Conservation (phyloP, 2,888 invertebrate genomes). For the Mimumesa dahlbomi region DNA sequence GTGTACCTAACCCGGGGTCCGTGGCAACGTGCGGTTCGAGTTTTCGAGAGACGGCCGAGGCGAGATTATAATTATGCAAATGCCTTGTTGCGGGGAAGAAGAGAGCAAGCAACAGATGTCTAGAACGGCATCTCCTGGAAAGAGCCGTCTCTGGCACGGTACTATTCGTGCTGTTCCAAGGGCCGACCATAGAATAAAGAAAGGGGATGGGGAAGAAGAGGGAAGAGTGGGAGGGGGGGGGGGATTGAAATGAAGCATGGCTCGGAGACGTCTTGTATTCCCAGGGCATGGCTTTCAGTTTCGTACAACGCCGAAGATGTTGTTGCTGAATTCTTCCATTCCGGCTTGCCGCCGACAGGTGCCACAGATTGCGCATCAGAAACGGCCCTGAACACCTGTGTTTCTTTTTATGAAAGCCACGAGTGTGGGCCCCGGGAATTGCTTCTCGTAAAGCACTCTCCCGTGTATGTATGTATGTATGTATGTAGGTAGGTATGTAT, state of each 20-base stretch:
- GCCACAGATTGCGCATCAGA: slow-evolving; percentile 58
- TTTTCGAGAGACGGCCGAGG: slow-evolving; percentile 66
- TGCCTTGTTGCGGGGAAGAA: slow-evolving; percentile 75
- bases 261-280: slow-evolving; percentile 45
- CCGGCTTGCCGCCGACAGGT: slow-evolving; percentile 57
- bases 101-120: slow-evolving; percentile 78
- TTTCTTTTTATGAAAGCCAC: slow-evolving; percentile 63
- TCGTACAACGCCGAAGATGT: slow-evolving; percentile 30
- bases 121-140: slow-evolving; percentile 71
- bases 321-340: slow-evolving; percentile 50
- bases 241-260: slow-evolving; percentile 59
- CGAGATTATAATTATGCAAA: slow-evolving; percentile 80
- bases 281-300: slow-evolving; percentile 40
- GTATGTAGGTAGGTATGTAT: too few species aligned
- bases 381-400: slow-evolving; percentile 51
- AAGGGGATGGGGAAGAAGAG: too few species aligned
- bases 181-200: slow-evolving; percentile 51
- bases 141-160: slow-evolving; percentile 39
- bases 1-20: slow-evolving; percentile 20
- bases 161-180: slow-evolving; percentile 39
- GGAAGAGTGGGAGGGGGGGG: slow-evolving; percentile 16
- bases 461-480: too few species aligned
- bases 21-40: slow-evolving; percentile 49
- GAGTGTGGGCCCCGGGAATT: slow-evolving; percentile 35
- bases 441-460: slow-evolving; percentile 41